A percentile compares a stretch with the other conserved stretches of the same genome.
phyloP scores from a whole-genome alignment of 2,113 vertebrate species.

The Polyodon spathula region DNA sequence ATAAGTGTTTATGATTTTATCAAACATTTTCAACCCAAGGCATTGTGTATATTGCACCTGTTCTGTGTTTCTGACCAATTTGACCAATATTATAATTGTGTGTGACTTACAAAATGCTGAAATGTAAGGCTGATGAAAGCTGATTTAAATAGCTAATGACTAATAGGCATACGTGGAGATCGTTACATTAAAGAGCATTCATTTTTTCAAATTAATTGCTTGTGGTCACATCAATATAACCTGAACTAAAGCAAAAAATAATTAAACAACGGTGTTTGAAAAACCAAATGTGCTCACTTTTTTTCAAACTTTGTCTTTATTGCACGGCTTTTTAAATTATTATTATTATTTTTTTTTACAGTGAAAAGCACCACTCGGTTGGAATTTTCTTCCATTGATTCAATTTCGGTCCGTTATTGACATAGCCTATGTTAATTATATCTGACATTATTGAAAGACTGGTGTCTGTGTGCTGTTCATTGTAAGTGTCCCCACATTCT shows the following conservation, averaged over 20 bases:
- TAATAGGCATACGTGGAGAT: background rate
- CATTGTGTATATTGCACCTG: background rate
- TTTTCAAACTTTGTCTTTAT: too few relatives aligned
- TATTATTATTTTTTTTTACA: too few relatives aligned
- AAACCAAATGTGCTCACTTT: too few relatives aligned
- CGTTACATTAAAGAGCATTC: background rate
- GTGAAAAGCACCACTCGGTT: too few relatives aligned
- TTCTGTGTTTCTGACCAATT: background rate
- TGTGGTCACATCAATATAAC: background rate
- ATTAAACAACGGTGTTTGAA: too few relatives aligned
- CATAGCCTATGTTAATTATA: too few relatives aligned
- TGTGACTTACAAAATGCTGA: slow-evolving; percentile 2
- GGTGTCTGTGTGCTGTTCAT: too few relatives aligned
- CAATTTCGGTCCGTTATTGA: too few relatives aligned
- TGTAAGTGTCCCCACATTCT: too few relatives aligned
- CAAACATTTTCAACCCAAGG: background rate
- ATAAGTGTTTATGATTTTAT: slow-evolving; percentile 5
- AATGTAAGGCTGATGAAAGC: background rate
- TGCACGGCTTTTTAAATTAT: too few relatives aligned
- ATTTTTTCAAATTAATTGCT: background rate
- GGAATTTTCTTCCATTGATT: too few relatives aligned
- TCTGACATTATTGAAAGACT: too few relatives aligned
- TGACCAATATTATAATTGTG: background rate
- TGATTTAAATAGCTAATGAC: background rate
- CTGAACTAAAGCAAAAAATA: background rate